A percentile compares a stretch with the other conserved stretches of the same genome.
These are phyloP conservation scores for Raphicerus campestris DNA, from an alignment of 2,113 vertebrate genomes.

Conservation along the genomic window DNA sequence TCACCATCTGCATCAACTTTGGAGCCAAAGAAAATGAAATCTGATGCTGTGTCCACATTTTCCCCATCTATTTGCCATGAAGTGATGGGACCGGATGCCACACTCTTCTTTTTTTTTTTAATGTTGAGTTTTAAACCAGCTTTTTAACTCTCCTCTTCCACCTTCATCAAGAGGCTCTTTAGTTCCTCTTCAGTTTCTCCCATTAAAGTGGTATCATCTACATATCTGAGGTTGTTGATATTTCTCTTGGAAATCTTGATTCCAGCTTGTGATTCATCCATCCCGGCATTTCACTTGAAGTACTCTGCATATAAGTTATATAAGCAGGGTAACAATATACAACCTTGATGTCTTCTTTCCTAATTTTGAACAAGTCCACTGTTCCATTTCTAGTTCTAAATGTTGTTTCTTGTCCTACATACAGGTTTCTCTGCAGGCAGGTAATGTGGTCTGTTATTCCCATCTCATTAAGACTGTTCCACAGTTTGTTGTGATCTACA, in stretches of 20 bases:
- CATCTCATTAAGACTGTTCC: neutral
- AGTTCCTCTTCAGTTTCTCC: neutral
- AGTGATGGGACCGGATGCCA: neutral
- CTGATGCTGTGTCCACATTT: neutral
- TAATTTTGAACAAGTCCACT: neutral
- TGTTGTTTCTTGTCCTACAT: neutral
- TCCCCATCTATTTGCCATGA: neutral
- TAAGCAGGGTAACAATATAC: neutral
- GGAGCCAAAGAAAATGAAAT: neutral
- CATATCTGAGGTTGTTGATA: neutral
- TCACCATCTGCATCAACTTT: neutral
- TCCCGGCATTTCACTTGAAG: neutral
- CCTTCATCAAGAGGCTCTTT: neutral
- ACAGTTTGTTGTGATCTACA: neutral
- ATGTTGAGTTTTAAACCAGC: neutral
- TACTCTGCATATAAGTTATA: neutral
- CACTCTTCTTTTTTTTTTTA: neutral
- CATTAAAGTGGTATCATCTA: neutral
- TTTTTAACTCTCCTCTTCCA: neutral
- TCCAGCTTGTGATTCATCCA: neutral
- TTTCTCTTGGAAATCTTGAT: neutral
- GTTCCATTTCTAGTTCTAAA: neutral
- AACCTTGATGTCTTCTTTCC: neutral
- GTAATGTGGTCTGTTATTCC: neutral
- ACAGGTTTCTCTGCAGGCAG: neutral